Conservation (phyloP, 2,888 invertebrate genomes). For the Autographa gamma region DNA sequence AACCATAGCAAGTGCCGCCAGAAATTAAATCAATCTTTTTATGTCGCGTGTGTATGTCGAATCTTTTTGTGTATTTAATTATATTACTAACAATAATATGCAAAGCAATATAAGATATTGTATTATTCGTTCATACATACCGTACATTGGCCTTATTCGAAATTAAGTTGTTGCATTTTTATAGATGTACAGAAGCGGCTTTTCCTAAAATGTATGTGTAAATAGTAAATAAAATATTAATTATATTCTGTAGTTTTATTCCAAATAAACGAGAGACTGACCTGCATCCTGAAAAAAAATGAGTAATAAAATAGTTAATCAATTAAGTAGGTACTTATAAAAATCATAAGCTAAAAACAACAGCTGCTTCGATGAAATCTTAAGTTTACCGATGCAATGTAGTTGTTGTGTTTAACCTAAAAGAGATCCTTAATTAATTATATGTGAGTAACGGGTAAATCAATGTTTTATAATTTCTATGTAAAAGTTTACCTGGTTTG, state of each 20-base stretch:
- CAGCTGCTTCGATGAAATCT: no score
- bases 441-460: no score
- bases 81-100: constrained; percentile 50
- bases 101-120: constrained; percentile 55
- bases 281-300: no score
- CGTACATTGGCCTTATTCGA: constrained; percentile 76
- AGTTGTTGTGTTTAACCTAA: no score
- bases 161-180: constrained; percentile 71
- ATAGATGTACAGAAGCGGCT: constrained; percentile 75
- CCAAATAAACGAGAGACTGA: constrained; percentile 12
- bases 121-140: constrained; percentile 59
- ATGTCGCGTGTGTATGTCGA: constrained; percentile 33
- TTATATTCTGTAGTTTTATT: constrained; percentile 40
- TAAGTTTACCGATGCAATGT: no score
- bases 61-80: constrained; percentile 45
- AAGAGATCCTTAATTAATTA: no score
- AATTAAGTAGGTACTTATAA: no score
- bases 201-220: constrained; percentile 77
- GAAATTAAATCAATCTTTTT: constrained; percentile 26
- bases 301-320: no score
- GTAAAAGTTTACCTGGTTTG: no score
- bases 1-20: constrained; percentile 10
- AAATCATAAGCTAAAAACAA: no score
- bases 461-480: no score
- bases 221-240: constrained; percentile 75